phyloP scores from a whole-genome alignment of 2,888 invertebrate genomes.

The Nomada fucata region DNA sequence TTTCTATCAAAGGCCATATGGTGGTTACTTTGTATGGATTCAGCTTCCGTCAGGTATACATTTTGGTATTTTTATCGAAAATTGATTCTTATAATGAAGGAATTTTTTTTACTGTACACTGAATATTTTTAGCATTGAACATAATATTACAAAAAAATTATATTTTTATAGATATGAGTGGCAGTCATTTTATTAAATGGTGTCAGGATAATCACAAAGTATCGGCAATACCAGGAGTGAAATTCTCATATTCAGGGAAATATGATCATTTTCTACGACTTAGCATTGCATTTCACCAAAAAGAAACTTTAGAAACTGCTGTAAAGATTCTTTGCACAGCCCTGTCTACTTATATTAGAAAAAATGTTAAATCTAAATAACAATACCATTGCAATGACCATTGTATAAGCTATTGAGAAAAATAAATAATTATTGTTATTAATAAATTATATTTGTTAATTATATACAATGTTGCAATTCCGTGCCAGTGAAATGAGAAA shows the following conservation, averaged over 20 bases:
- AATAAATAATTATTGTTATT: background rate
- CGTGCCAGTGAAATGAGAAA: background rate
- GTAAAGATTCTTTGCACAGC: conserved; percentile 82
- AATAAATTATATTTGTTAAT: background rate
- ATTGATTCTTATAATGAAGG: background rate
- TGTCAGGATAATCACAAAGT: conserved; percentile 84
- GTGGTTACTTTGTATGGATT: conserved; percentile 88
- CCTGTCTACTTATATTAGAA: conserved; percentile 77
- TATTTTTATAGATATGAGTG: conserved; percentile 76
- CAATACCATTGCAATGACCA: too few species aligned
- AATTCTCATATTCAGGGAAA: conserved; percentile 82
- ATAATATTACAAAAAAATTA: conserved; percentile 10
- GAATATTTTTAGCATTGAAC: background rate
- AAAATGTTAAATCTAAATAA: background rate
- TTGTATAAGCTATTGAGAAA: background rate
- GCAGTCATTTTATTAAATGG: conserved; percentile 82
- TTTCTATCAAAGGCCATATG: conserved; percentile 83
- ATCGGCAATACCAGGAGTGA: conserved; percentile 83
- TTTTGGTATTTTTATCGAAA: background rate
- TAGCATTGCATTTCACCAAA: conserved; percentile 85
- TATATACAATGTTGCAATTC: background rate
- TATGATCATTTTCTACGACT: conserved; percentile 84
- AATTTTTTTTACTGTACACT: background rate
- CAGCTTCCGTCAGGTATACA: conserved; percentile 83
- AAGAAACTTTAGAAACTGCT: conserved; percentile 81